Percentiles rank a stretch among this genome's conserved stretches.
Conservation (phyloP, 2,888 invertebrate species). For the Linnaemya vulpina region DNA sequence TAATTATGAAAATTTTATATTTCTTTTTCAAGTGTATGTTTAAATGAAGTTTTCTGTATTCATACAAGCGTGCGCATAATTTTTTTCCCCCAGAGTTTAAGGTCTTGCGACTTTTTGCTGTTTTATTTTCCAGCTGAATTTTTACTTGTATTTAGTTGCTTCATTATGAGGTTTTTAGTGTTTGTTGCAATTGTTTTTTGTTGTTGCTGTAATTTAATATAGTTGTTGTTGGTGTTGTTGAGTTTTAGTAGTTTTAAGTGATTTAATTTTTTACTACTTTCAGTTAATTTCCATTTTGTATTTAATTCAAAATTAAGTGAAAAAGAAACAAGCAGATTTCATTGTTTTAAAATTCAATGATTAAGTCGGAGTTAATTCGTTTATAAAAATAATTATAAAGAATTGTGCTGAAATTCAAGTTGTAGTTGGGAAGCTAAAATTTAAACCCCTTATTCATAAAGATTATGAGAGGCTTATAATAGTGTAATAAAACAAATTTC, state of each 20-base stretch:
- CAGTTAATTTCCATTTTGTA: background rate
- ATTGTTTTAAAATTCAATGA: slow-evolving; percentile 29
- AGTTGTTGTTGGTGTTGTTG: background rate
- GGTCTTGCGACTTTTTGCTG: slow-evolving; percentile 69
- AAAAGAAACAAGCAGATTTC: slow-evolving; percentile 26
- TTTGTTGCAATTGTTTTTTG: slow-evolving; percentile 7
- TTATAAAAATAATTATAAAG: background rate
- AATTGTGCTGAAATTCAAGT: background rate
- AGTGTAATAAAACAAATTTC: no score
- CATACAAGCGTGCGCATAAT: background rate
- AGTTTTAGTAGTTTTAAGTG: background rate
- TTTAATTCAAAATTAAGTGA: slow-evolving; percentile 20
- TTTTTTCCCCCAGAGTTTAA: slow-evolving; percentile 62
- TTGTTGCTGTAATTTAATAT: no score
- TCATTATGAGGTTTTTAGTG: slow-evolving; percentile 36
- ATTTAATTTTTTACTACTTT: slow-evolving; percentile 9
- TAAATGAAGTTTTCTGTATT: background rate
- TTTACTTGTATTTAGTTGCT: slow-evolving; percentile 35
- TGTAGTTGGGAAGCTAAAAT: no score
- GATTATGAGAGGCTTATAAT: no score
- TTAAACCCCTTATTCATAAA: no score
- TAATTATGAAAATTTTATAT: slow-evolving; percentile 28
- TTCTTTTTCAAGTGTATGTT: slow-evolving; percentile 15
- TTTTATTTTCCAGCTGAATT: slow-evolving; percentile 23
- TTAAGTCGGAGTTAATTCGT: slow-evolving; percentile 2